Percentiles rank a stretch among this genome's conserved stretches.
Conservation (phyloP, 2,888 invertebrate genomes). For the Schrankia costaestrigalis region DNA sequence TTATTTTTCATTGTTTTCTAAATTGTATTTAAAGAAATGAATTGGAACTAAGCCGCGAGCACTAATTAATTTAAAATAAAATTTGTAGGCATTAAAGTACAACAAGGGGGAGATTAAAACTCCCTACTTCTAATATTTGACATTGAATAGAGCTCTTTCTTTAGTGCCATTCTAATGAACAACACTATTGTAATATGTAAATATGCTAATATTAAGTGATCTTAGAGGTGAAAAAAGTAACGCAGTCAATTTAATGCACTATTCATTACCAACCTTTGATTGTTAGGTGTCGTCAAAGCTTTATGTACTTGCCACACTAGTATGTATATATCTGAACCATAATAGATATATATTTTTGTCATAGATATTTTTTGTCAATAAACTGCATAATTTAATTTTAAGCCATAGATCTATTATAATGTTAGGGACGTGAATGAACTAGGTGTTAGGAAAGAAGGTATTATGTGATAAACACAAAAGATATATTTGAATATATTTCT, state of each 20-base stretch:
- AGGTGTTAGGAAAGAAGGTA: slow-evolving; percentile 37
- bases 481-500: slow-evolving; percentile 53
- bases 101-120: slow-evolving; percentile 26
- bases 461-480: slow-evolving; percentile 59
- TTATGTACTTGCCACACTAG: slow-evolving; percentile 58
- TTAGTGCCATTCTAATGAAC: slow-evolving; percentile 65
- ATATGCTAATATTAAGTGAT: slow-evolving; percentile 41
- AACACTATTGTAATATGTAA: slow-evolving; percentile 54
- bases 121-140: slow-evolving; percentile 22
- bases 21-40: too few relatives aligned
- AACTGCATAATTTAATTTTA: slow-evolving; percentile 73
- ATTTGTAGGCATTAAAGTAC: slow-evolving; percentile 30
- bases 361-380: slow-evolving; percentile 65
- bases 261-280: slow-evolving; percentile 48
- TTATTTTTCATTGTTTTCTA: too few relatives aligned
- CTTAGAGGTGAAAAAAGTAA: slow-evolving; percentile 50
- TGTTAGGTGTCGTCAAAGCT: slow-evolving; percentile 35
- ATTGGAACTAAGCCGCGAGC: too few relatives aligned
- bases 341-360: slow-evolving; percentile 62
- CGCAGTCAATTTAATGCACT: slow-evolving; percentile 71
- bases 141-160: slow-evolving; percentile 27
- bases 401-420: slow-evolving; percentile 46
- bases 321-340: slow-evolving; percentile 47
- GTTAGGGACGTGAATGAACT: slow-evolving; percentile 39
- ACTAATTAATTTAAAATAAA: too few relatives aligned